Conservation (phyloP, 2,113 vertebrate genomes). For the Pheucticus melanocephalus region DNA sequence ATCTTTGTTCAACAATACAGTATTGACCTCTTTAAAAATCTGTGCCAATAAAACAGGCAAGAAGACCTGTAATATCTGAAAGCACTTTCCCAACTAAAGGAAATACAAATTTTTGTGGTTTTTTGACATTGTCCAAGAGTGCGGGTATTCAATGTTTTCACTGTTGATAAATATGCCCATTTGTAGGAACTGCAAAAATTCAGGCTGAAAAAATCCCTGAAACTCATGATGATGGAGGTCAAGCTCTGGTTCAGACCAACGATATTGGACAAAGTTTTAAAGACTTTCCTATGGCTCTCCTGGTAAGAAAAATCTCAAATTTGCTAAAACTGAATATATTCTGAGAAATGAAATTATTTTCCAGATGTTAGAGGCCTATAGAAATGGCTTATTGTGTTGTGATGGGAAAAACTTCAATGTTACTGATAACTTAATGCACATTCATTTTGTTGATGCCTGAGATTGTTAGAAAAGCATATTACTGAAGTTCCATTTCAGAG, state of each 20-base stretch:
- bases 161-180: background rate
- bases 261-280: constrained; percentile 72
- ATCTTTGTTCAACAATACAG: background rate
- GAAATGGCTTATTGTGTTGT: background rate
- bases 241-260: background rate
- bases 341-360: background rate
- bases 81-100: background rate
- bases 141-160: background rate
- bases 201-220: constrained; percentile 72
- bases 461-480: background rate
- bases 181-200: constrained; percentile 74
- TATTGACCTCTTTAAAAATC: background rate
- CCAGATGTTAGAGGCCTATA: background rate
- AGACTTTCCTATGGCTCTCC: constrained; percentile 73
- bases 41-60: background rate
- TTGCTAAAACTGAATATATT: background rate
- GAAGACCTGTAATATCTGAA: background rate
- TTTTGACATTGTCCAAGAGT: background rate
- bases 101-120: background rate
- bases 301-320: constrained; percentile 64
- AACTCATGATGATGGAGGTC: constrained; percentile 66
- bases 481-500: background rate
- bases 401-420: background rate
- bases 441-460: background rate
- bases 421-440: background rate